phyloP scores from a whole-genome alignment of 2,113 vertebrate genomes.

The Dipodomys ordii region DNA sequence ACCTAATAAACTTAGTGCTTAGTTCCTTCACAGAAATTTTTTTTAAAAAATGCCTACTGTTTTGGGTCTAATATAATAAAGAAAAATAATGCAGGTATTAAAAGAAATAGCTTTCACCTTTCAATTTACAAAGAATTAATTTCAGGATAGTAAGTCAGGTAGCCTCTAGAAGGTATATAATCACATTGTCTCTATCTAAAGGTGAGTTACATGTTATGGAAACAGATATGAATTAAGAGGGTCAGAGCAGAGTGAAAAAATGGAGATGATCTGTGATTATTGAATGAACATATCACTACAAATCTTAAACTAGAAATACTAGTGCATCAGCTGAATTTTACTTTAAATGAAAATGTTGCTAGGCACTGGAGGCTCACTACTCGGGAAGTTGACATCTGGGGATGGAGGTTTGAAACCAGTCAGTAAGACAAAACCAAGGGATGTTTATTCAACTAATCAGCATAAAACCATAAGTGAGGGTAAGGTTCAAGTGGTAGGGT shows the following conservation, averaged over 20 bases:
- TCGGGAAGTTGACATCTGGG: no score
- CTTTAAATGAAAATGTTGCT: no score
- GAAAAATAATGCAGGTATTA: neutral
- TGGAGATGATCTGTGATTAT: neutral
- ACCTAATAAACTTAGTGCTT: neutral
- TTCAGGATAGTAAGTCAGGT: neutral
- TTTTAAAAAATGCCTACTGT: neutral
- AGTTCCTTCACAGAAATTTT: fast-evolving
- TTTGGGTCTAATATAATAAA: neutral
- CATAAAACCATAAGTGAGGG: no score
- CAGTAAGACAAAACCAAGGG: no score
- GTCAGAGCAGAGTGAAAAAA: no score
- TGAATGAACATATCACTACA: neutral
- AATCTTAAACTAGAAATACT: neutral
- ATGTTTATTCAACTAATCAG: no score
- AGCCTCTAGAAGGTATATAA: neutral
- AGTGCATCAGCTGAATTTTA: no score
- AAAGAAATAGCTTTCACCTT: neutral
- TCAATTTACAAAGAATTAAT: neutral
- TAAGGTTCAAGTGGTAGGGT: no score
- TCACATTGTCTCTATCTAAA: neutral
- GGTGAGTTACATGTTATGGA: neutral
- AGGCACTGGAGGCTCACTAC: no score
- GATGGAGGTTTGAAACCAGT: no score
- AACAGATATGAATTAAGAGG: no score